phyloP scores from a whole-genome alignment of 2,888 invertebrate species.

The Lysandra coridon region DNA sequence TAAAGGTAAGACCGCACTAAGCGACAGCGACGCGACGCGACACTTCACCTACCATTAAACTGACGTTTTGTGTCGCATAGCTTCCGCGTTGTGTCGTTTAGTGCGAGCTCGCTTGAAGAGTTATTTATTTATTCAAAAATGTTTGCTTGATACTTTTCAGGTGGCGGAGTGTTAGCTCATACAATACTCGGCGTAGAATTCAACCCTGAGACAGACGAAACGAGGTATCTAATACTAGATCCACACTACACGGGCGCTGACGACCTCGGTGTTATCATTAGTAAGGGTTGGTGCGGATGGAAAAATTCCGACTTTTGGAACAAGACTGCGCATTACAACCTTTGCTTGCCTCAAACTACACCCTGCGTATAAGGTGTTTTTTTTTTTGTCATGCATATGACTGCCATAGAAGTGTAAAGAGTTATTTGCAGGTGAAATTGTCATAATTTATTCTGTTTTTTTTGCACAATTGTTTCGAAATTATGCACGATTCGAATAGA shows the following conservation, averaged over 20 bases:
- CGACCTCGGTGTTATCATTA: slow-evolving; percentile 85
- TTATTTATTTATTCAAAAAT: too few species aligned
- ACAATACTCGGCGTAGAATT: slow-evolving; percentile 97
- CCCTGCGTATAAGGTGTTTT: slow-evolving; percentile 52
- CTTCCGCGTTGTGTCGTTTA: too few species aligned
- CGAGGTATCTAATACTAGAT: slow-evolving; percentile 97
- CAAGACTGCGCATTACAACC: slow-evolving; percentile 96
- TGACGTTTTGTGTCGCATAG: too few species aligned
- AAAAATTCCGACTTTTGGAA: slow-evolving; percentile 97
- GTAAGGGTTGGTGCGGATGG: slow-evolving; percentile 99
- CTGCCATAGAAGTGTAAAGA: background rate
- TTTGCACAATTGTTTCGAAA: background rate
- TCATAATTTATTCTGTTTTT: background rate
- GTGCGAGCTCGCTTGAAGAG: too few species aligned
- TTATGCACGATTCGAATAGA: background rate
- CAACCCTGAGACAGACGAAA: slow-evolving; percentile 88
- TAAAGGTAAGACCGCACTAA: too few species aligned
- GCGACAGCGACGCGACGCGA: too few species aligned
- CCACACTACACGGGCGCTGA: slow-evolving; percentile 98
- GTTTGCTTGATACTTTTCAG: slow-evolving; percentile 63
- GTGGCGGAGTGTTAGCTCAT: slow-evolving; percentile 98
- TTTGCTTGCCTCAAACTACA: slow-evolving; percentile 91
- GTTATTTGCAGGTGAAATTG: background rate
- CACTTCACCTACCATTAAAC: too few species aligned
- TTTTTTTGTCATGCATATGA: background rate